Base-by-base conservation (phyloP, 2,797 vertebrate species). In the Phoxinus dragarum region DNA sequence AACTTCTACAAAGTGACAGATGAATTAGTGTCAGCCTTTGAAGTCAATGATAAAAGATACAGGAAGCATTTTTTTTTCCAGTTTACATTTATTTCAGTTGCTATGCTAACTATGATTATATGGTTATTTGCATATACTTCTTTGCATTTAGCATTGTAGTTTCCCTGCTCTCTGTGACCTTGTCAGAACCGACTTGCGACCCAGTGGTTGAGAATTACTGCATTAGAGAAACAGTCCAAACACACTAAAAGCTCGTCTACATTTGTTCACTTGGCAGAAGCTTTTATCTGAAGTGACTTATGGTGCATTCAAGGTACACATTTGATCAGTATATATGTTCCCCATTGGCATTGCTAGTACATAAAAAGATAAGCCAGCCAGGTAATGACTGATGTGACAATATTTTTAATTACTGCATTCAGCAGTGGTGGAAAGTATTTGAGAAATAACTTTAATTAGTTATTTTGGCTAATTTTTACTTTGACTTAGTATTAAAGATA, bases 171-270 rank as follows among this genome's bases (percentile, higher is more conserved):
- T 27, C 21, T 27, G 14, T 77, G 23, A 77, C 23, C 23, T 38
- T 61, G 54, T 61, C 54, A 17, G 54, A 77, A 38, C 49, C 72
- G 67, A 71, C 27, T 9, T 75, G 14, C 1, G 47, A 79, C 68
- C 74, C 54, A 66, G n/a, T 12, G 31, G 31, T 40, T 76, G 38
- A 72, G 71, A 66, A 54, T 52, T 23, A 47, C 66, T 78, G 31
- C 67, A 84, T 86, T 74, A 68, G 56, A 78, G 76, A 68, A 66
- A 1, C 27, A 79, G 34, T 73, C 27, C 74, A 72, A 75, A 66
- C 38, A 44, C 10, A 38, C 27, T 79, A 79, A 79, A 79, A 79
- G 59, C 59, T 47, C 3, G 23, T 44, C 66, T 47, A 47, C 42
- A 83, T 75, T 36, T 64, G 66, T 82, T 73, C 31, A 11, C 54